Percentiles rank a stretch among this genome's conserved stretches.
phyloP scores from a whole-genome alignment of 2,113 vertebrate species.

The Platycercus adscitus region DNA sequence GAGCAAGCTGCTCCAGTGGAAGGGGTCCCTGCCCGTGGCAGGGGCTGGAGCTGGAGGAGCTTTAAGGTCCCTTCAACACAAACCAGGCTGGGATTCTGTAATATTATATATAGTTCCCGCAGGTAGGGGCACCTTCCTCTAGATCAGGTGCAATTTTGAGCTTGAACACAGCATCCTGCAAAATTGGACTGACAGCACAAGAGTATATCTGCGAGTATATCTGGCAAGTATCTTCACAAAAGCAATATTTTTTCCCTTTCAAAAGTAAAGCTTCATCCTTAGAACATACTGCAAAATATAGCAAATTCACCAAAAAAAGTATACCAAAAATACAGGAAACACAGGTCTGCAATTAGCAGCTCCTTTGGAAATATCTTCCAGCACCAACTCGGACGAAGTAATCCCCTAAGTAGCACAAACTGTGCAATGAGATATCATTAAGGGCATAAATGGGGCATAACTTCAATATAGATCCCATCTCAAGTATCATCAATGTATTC shows the following conservation, averaged over 20 bases:
- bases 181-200: neutral
- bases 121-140: neutral
- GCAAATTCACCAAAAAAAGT: neutral
- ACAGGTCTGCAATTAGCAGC: neutral
- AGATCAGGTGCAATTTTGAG: neutral
- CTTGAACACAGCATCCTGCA: neutral
- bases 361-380: neutral
- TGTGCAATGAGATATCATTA: neutral
- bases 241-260: neutral
- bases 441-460: conserved; percentile 26
- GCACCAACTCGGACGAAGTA: neutral
- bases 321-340: fast-evolving
- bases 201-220: neutral
- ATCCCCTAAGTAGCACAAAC: neutral
- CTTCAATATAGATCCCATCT: neutral
- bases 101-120: neutral
- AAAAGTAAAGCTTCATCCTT: neutral
- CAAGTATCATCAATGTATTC: neutral
- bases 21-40: neutral
- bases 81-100: neutral
- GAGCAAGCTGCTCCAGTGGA: no score
- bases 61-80: neutral
- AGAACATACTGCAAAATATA: neutral
- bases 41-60: neutral
- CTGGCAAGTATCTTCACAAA: neutral